phyloP scores from a whole-genome alignment of 2,888 invertebrate genomes.

The Rhingia campestris region DNA sequence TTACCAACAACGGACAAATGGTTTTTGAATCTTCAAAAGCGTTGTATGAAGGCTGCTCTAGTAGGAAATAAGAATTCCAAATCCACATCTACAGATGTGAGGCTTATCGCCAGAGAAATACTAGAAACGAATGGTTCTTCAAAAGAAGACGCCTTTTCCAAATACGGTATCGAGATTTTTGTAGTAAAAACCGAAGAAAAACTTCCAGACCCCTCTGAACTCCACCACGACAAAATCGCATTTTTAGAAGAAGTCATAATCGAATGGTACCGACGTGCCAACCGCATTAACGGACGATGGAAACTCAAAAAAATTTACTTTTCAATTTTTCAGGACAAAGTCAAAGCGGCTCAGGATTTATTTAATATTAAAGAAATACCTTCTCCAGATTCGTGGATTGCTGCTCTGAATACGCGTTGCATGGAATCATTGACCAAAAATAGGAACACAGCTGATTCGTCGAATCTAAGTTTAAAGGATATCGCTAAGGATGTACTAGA shows the following conservation, averaged over 20 bases:
- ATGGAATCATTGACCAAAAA: not conserved
- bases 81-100: no score
- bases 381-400: not conserved
- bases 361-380: not conserved
- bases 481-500: not conserved
- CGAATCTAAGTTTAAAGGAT: not conserved
- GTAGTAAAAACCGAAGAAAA: no score
- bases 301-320: not conserved
- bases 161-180: no score
- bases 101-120: no score
- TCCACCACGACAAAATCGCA: not conserved
- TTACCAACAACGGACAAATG: no score
- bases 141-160: no score
- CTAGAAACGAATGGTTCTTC: no score
- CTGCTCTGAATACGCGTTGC: not conserved
- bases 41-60: no score
- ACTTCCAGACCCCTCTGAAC: not conserved
- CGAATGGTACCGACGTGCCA: conserved; percentile 3
- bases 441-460: not conserved
- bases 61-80: no score
- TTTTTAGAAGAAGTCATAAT: not conserved
- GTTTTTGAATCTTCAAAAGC: not conserved
- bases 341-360: not conserved
- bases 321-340: not conserved
- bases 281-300: no score